phyloP scores from a whole-genome alignment of 2,888 invertebrate genomes.

The Ormyrus thymus region DNA sequence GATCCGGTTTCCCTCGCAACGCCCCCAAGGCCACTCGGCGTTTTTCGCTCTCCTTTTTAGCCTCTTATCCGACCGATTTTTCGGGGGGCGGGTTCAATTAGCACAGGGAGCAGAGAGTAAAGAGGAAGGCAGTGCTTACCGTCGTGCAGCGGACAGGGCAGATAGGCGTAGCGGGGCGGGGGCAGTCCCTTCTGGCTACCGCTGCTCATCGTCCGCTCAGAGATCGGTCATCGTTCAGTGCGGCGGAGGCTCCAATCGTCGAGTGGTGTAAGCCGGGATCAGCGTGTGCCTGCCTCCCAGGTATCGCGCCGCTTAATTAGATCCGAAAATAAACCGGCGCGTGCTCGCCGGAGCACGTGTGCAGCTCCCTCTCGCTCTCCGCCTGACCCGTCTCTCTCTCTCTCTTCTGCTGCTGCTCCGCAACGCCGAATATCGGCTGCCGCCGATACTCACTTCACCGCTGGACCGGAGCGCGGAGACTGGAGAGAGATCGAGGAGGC shows the following conservation, averaged over 20 bases:
- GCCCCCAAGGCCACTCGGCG: too few relatives aligned
- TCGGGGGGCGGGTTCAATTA: too few relatives aligned
- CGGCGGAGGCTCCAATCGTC: neutral
- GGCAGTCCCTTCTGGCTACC: constrained; percentile 65
- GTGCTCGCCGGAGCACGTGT: neutral
- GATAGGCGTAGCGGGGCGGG: constrained; percentile 68
- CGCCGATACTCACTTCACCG: constrained; percentile 13
- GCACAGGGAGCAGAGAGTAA: too few relatives aligned
- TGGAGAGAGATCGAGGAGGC: constrained; percentile 61
- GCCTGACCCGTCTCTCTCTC: neutral
- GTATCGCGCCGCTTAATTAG: constrained; percentile 64
- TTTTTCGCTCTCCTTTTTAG: too few relatives aligned
- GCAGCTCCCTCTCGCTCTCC: neutral
- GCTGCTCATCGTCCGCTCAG: constrained; percentile 65
- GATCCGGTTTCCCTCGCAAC: neutral
- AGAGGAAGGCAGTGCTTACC: constrained; percentile 24
- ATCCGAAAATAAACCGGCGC: constrained; percentile 63
- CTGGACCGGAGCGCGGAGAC: constrained; percentile 48
- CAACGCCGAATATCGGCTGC: too few relatives aligned
- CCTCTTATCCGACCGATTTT: too few relatives aligned
- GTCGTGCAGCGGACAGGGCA: constrained; percentile 69
- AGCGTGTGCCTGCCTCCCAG: neutral
- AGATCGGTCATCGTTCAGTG: constrained; percentile 57
- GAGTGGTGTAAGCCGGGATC: neutral
- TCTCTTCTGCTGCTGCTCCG: neutral